These are phyloP conservation scores for Odontamblyopus rebecca DNA, from an alignment of 2,797 vertebrate species.

Conservation along the genomic window DNA sequence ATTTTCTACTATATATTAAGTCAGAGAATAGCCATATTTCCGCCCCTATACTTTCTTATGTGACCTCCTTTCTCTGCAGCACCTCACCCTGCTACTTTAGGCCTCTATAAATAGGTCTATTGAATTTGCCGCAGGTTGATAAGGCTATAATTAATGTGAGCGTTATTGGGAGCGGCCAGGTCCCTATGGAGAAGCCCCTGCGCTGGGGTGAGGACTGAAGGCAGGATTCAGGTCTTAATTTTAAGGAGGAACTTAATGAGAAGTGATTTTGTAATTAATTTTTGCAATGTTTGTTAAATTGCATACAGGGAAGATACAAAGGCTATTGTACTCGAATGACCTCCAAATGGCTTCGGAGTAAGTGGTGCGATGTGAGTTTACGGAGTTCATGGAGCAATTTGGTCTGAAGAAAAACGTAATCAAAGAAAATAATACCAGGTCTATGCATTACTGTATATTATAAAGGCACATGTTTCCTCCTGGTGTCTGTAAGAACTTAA, in stretches of 20 bases:
- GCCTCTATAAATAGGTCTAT: slow-evolving; percentile 71
- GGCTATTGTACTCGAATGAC: slow-evolving; percentile 1
- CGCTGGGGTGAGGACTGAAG: slow-evolving; percentile 54
- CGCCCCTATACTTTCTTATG: neutral
- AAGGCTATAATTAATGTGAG: slow-evolving; percentile 78
- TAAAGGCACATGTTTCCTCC: too few relatives aligned
- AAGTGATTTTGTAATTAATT: slow-evolving; percentile 17
- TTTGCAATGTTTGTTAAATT: slow-evolving; percentile 4
- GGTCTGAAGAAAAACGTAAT: neutral
- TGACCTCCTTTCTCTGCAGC: slow-evolving; percentile 35
- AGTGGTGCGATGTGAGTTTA: too few relatives aligned
- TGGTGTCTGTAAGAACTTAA: too few relatives aligned
- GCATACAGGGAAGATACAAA: slow-evolving; percentile 1
- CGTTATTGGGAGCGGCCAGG: slow-evolving; percentile 64
- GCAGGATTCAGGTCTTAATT: slow-evolving; percentile 29
- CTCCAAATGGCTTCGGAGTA: neutral
- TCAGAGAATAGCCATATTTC: neutral
- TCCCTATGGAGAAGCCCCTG: slow-evolving; percentile 59
- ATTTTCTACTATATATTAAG: neutral
- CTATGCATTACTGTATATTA: too few relatives aligned
- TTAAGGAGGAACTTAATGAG: slow-evolving; percentile 11
- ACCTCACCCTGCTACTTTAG: slow-evolving; percentile 55
- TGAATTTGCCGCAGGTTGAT: slow-evolving; percentile 68
- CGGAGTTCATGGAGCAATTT: neutral
- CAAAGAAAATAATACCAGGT: too few relatives aligned